Base-by-base conservation (phyloP, 2,113 vertebrate species). In the Nanger granti region DNA sequence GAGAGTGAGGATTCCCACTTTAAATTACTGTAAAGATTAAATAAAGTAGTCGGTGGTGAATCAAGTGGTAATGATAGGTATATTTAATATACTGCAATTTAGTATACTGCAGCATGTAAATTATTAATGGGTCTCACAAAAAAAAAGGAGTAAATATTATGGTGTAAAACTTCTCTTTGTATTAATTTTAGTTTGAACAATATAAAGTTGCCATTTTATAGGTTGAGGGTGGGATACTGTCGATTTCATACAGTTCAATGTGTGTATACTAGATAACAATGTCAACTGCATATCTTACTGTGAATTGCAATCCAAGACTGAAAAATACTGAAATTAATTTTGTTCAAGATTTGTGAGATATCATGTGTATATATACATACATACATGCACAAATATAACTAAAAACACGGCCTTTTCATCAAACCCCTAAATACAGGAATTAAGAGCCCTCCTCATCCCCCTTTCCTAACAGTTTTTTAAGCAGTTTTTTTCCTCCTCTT, bases 261-360 rank as follows among this genome's bases (percentile, higher is more conserved):
- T 73, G 8, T 83, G 41, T 85, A 28, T 59, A 52, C 26, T 52
- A 14, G 57, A 60, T 92, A 49, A 66, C 12, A 54, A 31, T 26
- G 34, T 97, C 57, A 89, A 37, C 28, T 66, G 44, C 34, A 60
- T 90, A 84, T 92, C 60, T 82, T 93, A 57, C 83, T 85, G 29
- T 64, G 29, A 96, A n/a, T 89, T 87, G 85, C 41, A 73, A 54
- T 73, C 55, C 52, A 95, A 89, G 83, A 55, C 41, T 57, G 88
- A 94, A 44, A 96, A 86, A 55, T 91, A 85, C 11, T 41, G 44
- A 96, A 94, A 86, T 88, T n/a, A 94, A 89, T n/a, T 86, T 85
- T 64, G 52, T 87, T 87, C 87, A 96, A 93, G 60, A 86, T 86
- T 86, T 93, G 89, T 94, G 82, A 88, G 73, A 80, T 34, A 80